Evolutionary conservation across 2,797 vertebrate genomes (phyloP).

Genomic region (Eupleurogrammus muticus): DNA sequence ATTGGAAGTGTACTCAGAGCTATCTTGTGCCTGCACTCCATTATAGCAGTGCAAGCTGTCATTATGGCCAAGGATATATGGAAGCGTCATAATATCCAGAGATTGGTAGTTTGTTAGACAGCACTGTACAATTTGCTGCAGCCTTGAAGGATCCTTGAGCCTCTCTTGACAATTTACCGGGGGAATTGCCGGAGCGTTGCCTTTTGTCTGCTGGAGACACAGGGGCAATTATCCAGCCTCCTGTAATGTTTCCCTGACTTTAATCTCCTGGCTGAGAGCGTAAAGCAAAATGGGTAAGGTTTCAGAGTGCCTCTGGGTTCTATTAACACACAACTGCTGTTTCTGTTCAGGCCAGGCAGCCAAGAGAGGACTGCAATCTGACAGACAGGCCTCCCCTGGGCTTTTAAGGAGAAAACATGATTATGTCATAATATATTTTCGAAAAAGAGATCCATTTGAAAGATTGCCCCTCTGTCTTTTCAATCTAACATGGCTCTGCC

Average conservation of each 20-base stretch:
- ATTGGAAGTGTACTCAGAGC: slow-evolving; percentile 80
- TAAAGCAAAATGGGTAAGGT: slow-evolving; percentile 85
- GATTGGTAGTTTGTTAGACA: slow-evolving; percentile 86
- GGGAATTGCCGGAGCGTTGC: slow-evolving; percentile 85
- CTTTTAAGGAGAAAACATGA: slow-evolving; percentile 85
- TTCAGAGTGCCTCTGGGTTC: slow-evolving; percentile 87
- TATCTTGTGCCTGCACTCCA: slow-evolving; percentile 81
- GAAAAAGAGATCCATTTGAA: slow-evolving; percentile 85
- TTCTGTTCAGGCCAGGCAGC: slow-evolving; percentile 78
- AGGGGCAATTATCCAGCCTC: slow-evolving; percentile 84
- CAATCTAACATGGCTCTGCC: slow-evolving; percentile 79
- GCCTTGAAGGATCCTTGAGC: slow-evolving; percentile 85
- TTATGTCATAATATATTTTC: slow-evolving; percentile 89
- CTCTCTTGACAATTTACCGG: slow-evolving; percentile 80
- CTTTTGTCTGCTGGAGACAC: slow-evolving; percentile 85
- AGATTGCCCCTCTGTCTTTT: slow-evolving; percentile 82
- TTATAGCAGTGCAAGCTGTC: slow-evolving; percentile 83
- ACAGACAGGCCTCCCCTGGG: slow-evolving; percentile 82
- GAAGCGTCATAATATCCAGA: slow-evolving; percentile 84
- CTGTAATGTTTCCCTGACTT: slow-evolving; percentile 88
- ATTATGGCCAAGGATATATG: slow-evolving; percentile 81
- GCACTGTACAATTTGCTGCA: slow-evolving; percentile 85
- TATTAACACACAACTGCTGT: slow-evolving; percentile 86
- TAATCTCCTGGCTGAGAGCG: slow-evolving; percentile 86
- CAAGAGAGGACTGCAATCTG: slow-evolving; percentile 78